Conservation (phyloP, 2,113 vertebrate genomes). For the Pongo pygmaeus region DNA sequence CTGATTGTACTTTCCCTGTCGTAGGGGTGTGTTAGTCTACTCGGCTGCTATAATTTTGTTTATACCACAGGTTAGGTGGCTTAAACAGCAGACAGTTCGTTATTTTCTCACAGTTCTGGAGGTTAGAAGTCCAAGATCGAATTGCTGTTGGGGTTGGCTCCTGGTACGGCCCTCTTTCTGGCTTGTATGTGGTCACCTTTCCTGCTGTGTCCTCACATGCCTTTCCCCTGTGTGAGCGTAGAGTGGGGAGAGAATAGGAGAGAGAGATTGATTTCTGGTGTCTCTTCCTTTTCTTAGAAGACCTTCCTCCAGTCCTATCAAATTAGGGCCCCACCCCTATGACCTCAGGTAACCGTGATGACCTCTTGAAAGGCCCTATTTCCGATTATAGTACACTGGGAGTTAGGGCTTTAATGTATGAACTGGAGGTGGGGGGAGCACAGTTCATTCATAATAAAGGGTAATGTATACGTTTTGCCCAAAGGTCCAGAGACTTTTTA, state of each 20-base stretch:
- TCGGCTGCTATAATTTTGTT: accelerated
- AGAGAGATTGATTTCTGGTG: not conserved
- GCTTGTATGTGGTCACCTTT: not conserved
- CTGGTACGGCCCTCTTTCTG: not conserved
- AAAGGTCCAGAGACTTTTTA: not conserved
- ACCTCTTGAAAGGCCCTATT: not conserved
- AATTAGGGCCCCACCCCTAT: not conserved
- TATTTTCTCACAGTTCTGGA: not conserved
- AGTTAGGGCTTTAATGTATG: not conserved
- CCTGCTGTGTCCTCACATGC: not conserved
- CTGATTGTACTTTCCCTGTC: not conserved
- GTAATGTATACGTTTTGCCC: not conserved
- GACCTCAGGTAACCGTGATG: not conserved
- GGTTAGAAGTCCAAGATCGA: not conserved
- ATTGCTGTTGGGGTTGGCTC: accelerated
- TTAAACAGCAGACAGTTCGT: not conserved
- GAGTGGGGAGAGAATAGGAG: not conserved
- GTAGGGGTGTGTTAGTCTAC: no score
- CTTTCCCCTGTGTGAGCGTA: not conserved
- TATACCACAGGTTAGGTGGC: not conserved
- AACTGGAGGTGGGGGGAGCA: not conserved
- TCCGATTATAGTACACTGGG: not conserved
- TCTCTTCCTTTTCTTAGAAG: not conserved
- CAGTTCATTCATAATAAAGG: not conserved
- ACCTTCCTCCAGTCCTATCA: no score